A percentile compares a stretch with the other conserved stretches of the same genome.
Conservation (phyloP, 1,140 invertebrate species). For the Cherax quadricarinatus region DNA sequence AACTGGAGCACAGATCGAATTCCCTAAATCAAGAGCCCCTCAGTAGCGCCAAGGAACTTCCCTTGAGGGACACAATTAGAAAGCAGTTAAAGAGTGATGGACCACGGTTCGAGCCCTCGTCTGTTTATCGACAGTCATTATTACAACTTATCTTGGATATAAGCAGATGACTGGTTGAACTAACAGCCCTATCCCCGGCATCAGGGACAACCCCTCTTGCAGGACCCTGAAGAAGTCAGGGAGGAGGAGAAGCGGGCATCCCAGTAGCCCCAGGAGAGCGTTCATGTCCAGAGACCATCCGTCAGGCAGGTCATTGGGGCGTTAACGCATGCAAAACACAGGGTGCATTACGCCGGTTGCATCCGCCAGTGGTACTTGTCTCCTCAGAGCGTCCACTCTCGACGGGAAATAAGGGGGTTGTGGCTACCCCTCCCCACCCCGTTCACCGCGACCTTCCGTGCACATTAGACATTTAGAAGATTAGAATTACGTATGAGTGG, state of each 20-base stretch:
- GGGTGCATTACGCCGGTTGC: background rate
- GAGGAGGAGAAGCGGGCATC: background rate
- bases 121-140: too few species aligned
- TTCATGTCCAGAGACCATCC: background rate
- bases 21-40: too few species aligned
- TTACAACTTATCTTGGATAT: too few species aligned
- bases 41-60: too few species aligned
- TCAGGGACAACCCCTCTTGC: background rate
- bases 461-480: background rate
- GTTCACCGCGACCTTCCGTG: background rate
- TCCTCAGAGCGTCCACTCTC: background rate
- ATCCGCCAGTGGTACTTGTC: background rate
- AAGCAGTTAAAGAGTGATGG: too few species aligned
- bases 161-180: too few species aligned
- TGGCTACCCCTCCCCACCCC: background rate
- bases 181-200: too few species aligned
- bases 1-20: too few species aligned
- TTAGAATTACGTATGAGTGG: background rate
- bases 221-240: background rate
- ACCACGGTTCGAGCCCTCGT: too few species aligned
- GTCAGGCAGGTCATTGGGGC: constrained; percentile 5
- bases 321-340: constrained; percentile 30
- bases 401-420: background rate
- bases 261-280: background rate
- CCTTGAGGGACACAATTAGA: too few species aligned